A percentile compares a stretch with the other conserved stretches of the same genome.
Evolutionary conservation across 2,888 invertebrate genomes (phyloP).

Genomic region (Cantharis rustica): DNA sequence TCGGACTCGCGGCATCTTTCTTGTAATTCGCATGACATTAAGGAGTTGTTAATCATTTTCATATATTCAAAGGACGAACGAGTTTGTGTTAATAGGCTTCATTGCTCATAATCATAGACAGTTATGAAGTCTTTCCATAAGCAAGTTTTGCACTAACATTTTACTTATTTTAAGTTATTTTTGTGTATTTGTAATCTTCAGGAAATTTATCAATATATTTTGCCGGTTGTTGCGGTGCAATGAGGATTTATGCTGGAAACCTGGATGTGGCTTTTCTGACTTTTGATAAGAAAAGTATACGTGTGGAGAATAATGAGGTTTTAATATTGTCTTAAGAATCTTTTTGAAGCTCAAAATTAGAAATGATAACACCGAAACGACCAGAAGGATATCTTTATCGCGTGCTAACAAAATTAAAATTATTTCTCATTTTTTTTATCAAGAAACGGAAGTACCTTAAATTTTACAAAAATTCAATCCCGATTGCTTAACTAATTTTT

Average conservation of each 20-base stretch:
- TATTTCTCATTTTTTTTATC: neutral
- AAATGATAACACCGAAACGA: neutral
- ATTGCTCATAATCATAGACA: neutral
- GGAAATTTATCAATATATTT: slow-evolving; percentile 50
- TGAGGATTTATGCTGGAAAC: slow-evolving; percentile 37
- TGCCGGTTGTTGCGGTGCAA: slow-evolving; percentile 46
- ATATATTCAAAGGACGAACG: slow-evolving; percentile 50
- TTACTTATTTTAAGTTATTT: slow-evolving; percentile 53
- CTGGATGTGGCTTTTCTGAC: slow-evolving; percentile 37
- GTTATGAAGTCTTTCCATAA: neutral
- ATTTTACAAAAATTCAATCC: neutral
- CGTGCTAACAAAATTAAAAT: neutral
- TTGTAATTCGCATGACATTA: slow-evolving; percentile 37
- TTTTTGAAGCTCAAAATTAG: neutral
- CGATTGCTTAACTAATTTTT: neutral
- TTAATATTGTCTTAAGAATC: slow-evolving; percentile 31
- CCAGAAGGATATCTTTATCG: neutral
- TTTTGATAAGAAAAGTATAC: slow-evolving; percentile 26
- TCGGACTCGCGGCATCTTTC: slow-evolving; percentile 30
- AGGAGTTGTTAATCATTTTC: slow-evolving; percentile 57
- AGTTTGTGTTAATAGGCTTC: slow-evolving; percentile 15
- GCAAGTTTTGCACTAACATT: neutral
- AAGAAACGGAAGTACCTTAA: neutral
- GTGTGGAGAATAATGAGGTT: slow-evolving; percentile 16
- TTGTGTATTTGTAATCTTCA: slow-evolving; percentile 64